phyloP scores from a whole-genome alignment of 37 sponge, comb jelly and placozoan species.

The Eunapius fragilis region DNA sequence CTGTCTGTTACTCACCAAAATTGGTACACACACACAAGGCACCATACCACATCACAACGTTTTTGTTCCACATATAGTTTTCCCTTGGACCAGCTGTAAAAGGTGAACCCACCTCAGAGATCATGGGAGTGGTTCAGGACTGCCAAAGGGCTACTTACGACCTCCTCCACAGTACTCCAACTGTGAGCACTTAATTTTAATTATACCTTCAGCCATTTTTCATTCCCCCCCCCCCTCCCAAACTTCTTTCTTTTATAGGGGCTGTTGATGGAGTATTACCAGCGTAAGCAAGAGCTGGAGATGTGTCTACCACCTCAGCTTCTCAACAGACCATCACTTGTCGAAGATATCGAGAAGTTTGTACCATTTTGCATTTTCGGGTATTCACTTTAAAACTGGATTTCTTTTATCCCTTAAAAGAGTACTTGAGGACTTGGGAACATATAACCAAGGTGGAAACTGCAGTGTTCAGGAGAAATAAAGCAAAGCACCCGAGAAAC shows the following conservation, averaged over 20 bases:
- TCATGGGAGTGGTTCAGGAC: not conserved
- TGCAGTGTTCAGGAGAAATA: not conserved
- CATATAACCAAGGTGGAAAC: not conserved
- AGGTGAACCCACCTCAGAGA: not conserved
- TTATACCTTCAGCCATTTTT: too few species aligned
- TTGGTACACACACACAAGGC: slow-evolving; percentile 2
- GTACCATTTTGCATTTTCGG: not conserved
- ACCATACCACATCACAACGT: not conserved
- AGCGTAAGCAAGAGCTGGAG: not conserved
- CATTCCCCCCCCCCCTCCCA: too few species aligned
- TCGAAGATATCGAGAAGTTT: not conserved
- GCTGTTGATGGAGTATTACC: not conserved
- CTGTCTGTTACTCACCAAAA: not conserved
- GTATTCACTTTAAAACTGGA: too few species aligned
- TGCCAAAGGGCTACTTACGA: not conserved
- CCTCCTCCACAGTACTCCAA: not conserved
- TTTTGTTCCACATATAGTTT: not conserved
- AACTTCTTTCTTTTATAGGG: not conserved
- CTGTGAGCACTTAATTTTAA: not conserved
- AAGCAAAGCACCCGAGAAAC: not conserved
- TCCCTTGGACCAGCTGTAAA: not conserved
- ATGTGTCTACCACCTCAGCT: not conserved
- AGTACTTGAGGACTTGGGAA: not conserved
- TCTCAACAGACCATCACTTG: not conserved
- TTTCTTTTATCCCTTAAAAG: not conserved